Conservation (phyloP, 2,113 vertebrate species). For the Ursus arctos region DNA sequence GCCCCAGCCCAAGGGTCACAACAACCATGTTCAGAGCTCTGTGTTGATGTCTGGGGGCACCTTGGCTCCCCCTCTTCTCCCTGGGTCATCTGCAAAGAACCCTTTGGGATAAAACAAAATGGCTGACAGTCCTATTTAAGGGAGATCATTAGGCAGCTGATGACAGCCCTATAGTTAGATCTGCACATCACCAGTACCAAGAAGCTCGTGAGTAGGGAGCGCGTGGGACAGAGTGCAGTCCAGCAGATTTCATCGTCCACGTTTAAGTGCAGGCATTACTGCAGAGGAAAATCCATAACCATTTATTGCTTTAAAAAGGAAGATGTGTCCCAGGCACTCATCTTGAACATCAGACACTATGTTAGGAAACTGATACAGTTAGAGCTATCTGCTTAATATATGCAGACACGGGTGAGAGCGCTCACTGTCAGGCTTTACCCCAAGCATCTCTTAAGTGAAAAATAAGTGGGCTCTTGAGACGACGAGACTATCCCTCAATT, state of each 20-base stretch:
- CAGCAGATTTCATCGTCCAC: not conserved
- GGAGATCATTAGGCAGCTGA: slow-evolving; percentile 36
- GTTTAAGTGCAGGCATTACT: not conserved
- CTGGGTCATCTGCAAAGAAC: slow-evolving; percentile 33
- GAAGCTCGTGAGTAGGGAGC: not conserved
- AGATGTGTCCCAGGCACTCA: not conserved
- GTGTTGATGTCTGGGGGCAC: not conserved
- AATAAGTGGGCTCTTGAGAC: not conserved
- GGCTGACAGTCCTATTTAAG: slow-evolving; percentile 54
- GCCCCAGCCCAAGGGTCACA: not conserved
- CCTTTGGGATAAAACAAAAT: slow-evolving; percentile 61
- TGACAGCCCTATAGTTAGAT: slow-evolving; percentile 69
- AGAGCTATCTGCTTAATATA: not conserved
- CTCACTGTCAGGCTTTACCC: not conserved
- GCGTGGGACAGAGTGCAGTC: not conserved
- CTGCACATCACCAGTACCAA: not conserved
- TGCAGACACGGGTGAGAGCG: not conserved
- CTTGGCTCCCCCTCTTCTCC: not conserved
- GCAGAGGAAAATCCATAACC: slow-evolving; percentile 43
- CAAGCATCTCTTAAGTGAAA: not conserved
- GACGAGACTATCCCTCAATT: not conserved
- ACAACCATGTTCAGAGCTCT: not conserved
- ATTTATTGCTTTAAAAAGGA: slow-evolving; percentile 48
- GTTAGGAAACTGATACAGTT: slow-evolving; percentile 35
- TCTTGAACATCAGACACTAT: not conserved